Evolutionary conservation across 2,888 invertebrate genomes (phyloP), one percentile per base, ranked within the genome.

Genomic region (Cecidostiba fungosa): DNA sequence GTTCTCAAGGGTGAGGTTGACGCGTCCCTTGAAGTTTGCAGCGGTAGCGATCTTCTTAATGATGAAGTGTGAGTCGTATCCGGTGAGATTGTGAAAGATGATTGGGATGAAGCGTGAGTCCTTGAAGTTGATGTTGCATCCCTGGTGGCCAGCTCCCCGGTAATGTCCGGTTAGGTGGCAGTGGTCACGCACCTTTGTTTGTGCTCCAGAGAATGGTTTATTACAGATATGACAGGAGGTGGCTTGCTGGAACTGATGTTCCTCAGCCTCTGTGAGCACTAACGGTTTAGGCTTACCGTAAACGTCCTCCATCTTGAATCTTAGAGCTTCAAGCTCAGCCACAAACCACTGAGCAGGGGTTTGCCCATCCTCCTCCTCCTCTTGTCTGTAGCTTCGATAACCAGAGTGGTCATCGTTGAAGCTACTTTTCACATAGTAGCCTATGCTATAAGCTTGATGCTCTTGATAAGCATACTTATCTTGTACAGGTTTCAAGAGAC

Each of bases 51-150:
- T 72, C 29, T 89, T 88, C 87, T 87, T 88, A 16, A 91, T 89
- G 19, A 92, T 85, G 72, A 92, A 90, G 73, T 85, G 86, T 6
- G 84, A 74, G 66, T 86, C 86, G 77, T 88, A 87, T 12, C 87
- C 87, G 6, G 79, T 86, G 14, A 92, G 87, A 87, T 91, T 92
- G 80, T 92, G 92, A 80, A 91, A 91, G 10, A 90, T 36, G 3
- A 91, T 84, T 1, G 92, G 92, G 54, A 93, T 88, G 29, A 88
- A 87, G 50, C 88, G 85, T 0, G 88, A 85, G 36, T 89, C 84
- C 87, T 89, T 87, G 85, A 87, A 92, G 81, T 91, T 90, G 39
- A 93, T 62, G 88, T 93, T 92, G 77, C 90, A 89, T 6, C 23
- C 29, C 3, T 84, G 32, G 81, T 89, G 89, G 1, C 85, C 84